phyloP scores from a whole-genome alignment of 2,797 vertebrate genomes.

The Halcyon chelicuti region DNA sequence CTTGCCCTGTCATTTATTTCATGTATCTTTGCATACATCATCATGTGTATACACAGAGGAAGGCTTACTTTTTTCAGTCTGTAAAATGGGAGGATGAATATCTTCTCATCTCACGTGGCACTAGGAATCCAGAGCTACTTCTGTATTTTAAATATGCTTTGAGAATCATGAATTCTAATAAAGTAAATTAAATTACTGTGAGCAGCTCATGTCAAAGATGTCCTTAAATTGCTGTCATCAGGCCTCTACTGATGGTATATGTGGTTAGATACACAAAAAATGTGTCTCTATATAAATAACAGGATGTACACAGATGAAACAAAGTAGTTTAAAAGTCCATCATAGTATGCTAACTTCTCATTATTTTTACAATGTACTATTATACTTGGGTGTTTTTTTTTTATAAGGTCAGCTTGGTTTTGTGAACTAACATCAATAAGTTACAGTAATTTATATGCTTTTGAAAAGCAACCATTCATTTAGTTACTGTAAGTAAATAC shows the following conservation, averaged over 20 bases:
- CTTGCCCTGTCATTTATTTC: background rate
- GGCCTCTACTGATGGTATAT: background rate
- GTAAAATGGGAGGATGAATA: background rate
- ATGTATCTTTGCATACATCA: background rate
- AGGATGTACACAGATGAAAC: background rate
- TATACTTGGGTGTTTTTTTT: background rate
- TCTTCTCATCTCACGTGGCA: background rate
- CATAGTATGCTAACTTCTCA: background rate
- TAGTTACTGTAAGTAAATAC: background rate
- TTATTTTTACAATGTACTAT: background rate
- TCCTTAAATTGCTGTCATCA: background rate
- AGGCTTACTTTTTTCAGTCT: background rate
- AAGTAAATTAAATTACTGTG: background rate
- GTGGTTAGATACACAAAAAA: background rate
- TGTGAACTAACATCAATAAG: background rate
- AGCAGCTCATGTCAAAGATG: background rate
- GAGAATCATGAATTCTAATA: background rate
- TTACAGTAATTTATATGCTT: background rate
- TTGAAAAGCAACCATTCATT: background rate
- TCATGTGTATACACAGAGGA: background rate
- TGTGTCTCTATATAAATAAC: background rate
- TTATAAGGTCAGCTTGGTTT: background rate
- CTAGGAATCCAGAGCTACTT: background rate
- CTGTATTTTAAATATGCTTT: background rate
- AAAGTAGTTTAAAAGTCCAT: background rate